phyloP scores from a whole-genome alignment of 2,888 invertebrate genomes.

The Diadromus collaris region DNA sequence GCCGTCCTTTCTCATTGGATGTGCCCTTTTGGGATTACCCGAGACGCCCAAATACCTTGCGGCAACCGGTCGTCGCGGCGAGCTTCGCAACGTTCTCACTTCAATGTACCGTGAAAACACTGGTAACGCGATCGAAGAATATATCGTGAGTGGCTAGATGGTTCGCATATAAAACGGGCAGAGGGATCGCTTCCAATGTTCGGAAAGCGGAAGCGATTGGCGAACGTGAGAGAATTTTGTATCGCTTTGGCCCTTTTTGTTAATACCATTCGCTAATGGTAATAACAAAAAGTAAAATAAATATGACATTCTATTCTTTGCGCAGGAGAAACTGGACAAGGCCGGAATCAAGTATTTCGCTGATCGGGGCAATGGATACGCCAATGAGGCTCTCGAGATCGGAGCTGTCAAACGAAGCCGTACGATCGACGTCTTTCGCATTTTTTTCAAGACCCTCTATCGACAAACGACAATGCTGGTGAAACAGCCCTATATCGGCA shows the following conservation, averaged over 20 bases:
- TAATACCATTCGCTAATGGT: background rate
- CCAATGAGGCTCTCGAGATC: background rate
- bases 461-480: conserved; percentile 87
- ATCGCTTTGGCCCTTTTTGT: background rate
- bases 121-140: conserved; percentile 79
- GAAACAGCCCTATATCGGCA: conserved; percentile 86
- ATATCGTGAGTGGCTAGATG: conserved; percentile 75
- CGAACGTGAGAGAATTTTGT: background rate
- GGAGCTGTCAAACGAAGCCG: background rate
- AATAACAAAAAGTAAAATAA: background rate
- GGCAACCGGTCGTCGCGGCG: conserved; percentile 88
- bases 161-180: background rate
- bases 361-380: background rate
- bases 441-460: conserved; percentile 82
- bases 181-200: background rate
- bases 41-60: conserved; percentile 92
- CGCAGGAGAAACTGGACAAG: conserved; percentile 15
- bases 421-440: background rate
- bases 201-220: background rate
- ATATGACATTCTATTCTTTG: conserved; percentile 1
- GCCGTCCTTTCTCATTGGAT: conserved; percentile 84
- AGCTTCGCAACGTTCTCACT: conserved; percentile 82
- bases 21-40: conserved; percentile 87
- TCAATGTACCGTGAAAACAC: conserved; percentile 87
- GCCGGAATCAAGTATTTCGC: conserved; percentile 15